A percentile compares a stretch with the other conserved stretches of the same genome.
Evolutionary conservation across 2,113 vertebrate species (phyloP).

Genomic region (Sebastes fasciatus): DNA sequence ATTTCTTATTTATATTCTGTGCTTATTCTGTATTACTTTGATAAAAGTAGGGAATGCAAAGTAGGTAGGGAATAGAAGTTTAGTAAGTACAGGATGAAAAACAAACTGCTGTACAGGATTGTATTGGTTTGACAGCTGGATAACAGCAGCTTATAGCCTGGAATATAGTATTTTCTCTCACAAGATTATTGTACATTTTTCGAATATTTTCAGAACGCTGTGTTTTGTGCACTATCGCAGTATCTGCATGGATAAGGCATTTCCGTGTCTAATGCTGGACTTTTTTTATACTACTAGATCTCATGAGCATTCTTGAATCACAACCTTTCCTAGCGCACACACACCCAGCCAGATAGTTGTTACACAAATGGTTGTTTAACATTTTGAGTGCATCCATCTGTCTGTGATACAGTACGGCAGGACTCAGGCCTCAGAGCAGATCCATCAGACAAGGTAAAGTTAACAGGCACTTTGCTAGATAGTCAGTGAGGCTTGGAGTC

Average conservation of each 20-base stretch:
- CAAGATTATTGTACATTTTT: not conserved
- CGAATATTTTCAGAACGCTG: not conserved
- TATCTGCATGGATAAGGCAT: not conserved
- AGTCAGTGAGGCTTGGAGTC: slow-evolving; percentile 16
- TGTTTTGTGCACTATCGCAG: not conserved
- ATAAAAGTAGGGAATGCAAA: not conserved
- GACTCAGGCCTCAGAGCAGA: slow-evolving; percentile 11
- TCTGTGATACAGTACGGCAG: slow-evolving; percentile 26
- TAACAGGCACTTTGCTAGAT: slow-evolving; percentile 7
- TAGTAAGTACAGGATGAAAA: not conserved
- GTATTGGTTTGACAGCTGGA: slow-evolving; percentile 6
- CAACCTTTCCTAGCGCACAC: not conserved
- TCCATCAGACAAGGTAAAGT: slow-evolving; percentile 23
- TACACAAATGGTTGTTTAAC: slow-evolving; percentile 14
- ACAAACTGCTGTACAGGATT: not conserved
- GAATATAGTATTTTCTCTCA: not conserved
- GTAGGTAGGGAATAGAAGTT: not conserved
- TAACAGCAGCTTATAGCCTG: not conserved
- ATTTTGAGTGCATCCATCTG: slow-evolving; percentile 8
- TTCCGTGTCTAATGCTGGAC: not conserved
- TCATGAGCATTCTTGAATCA: not conserved
- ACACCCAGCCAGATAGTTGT: not conserved
- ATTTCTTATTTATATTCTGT: not conserved
- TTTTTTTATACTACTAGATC: not conserved
- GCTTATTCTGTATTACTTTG: not conserved